Evolutionary conservation across 2,797 vertebrate genomes (phyloP), one percentile per base, ranked within the genome.

Genomic region (Cyclura pinguis): DNA sequence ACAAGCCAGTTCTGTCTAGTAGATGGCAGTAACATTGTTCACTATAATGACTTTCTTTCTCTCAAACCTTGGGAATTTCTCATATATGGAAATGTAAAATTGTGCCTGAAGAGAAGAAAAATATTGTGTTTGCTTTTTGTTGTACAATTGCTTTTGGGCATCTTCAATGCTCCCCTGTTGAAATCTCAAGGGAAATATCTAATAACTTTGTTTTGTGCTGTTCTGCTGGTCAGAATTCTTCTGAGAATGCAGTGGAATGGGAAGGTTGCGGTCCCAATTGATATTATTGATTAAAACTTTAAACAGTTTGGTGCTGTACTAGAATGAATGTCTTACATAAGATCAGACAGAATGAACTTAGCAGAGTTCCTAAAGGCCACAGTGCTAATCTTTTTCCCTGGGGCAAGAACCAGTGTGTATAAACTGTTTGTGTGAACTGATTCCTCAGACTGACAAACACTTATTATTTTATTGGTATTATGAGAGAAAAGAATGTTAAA

Each of bases 21-120:
- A 83, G 57, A 10, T 86, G 50, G 16, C 47, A 67, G 57, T 82
- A 32, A 24, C 59, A 83, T 87, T 87, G n/a, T 84, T 87, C 80
- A 89, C 29, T 4, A 67, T 84, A 87, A 69, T 67, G 47, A 57
- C 83, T 84, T 42, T 29, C 32, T 74, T 69, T 47, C 73, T 55
- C 18, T 55, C 9, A 27, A 74, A 64, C 20, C 38, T n/a, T 27
- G 27, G 38, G 38, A 83, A 87, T 74, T 18, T 59, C 32, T n/a
- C 14, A 85, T 22, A 32, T 52, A 35, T 52, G 2, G 73, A 47
- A 84, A 76, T 16, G 8, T n/a, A 59, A 6, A 67, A 38, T 73
- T 59, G 12, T 35, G 24, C 27, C 67, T 12, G 6, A 74, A 69
- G 35, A n/a, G 29, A 67, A 89, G 57, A 24, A 76, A 72, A 80